Percentiles rank a stretch among this genome's conserved stretches.
Conservation (phyloP, 1,140 invertebrate genomes). For the Microplitis demolitor region DNA sequence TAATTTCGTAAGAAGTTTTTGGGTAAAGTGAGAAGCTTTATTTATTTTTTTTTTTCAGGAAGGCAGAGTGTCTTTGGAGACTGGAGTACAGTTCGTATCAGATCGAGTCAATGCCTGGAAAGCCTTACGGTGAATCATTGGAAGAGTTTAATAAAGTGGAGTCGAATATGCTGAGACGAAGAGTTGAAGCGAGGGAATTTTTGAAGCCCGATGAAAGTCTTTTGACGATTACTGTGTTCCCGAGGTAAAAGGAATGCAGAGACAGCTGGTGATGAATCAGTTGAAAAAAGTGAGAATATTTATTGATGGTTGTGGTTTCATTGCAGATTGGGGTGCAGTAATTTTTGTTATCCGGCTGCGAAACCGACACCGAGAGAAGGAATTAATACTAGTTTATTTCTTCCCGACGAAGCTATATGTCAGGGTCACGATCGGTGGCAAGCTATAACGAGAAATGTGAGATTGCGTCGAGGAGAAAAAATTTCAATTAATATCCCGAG, state of each 20-base stretch:
- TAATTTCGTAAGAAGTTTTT: neutral
- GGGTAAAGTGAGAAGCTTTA: neutral
- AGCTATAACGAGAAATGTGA: constrained; percentile 93
- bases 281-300: no score
- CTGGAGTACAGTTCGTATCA: constrained; percentile 99
- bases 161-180: constrained; percentile 91
- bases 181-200: constrained; percentile 82
- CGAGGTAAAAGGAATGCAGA: constrained; percentile 68
- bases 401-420: constrained; percentile 94
- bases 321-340: constrained; percentile 79
- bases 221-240: constrained; percentile 90
- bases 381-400: constrained; percentile 87
- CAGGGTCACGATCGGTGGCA: constrained; percentile 94
- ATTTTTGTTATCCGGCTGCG: constrained; percentile 85
- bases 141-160: constrained; percentile 98
- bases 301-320: neutral
- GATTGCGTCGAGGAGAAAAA: constrained; percentile 88
- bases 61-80: constrained; percentile 89
- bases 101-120: constrained; percentile 98
- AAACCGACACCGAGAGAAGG: constrained; percentile 74
- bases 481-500: constrained; percentile 95
- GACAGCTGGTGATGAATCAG: no score
- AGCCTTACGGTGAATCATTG: constrained; percentile 89
- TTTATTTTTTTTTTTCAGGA: constrained; percentile 42
- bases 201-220: constrained; percentile 82